Evolutionary conservation across 2,888 invertebrate genomes (phyloP).

Genomic region (Germaria angustata): DNA sequence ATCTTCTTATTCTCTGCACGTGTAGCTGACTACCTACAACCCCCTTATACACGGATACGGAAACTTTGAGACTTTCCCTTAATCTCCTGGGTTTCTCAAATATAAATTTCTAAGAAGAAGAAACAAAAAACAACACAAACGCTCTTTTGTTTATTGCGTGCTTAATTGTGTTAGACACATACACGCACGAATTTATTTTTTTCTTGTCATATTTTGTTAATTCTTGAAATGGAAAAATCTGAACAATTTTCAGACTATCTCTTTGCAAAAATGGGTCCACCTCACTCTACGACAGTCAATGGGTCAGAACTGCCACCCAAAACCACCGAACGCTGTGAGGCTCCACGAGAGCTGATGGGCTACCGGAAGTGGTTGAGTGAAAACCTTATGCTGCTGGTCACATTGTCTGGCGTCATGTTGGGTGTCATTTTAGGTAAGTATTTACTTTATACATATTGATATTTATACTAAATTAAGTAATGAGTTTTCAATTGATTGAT

Average conservation of each 20-base stretch:
- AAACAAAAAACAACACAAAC: neutral
- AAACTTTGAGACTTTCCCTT: constrained; percentile 7
- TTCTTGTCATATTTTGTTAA: constrained; percentile 53
- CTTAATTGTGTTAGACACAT: neutral
- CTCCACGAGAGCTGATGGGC: constrained; percentile 85
- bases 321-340: constrained; percentile 83
- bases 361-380: constrained; percentile 86
- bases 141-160: constrained; percentile 37
- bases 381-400: constrained; percentile 89
- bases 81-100: neutral
- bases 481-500: too few relatives aligned
- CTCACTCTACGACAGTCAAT: constrained; percentile 80
- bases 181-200: constrained; percentile 5
- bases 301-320: constrained; percentile 81
- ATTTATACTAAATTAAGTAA: too few relatives aligned
- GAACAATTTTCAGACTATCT: constrained; percentile 89
- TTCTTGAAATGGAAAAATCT: constrained; percentile 82
- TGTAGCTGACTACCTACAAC: constrained; percentile 50
- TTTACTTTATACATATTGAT: neutral
- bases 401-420: constrained; percentile 88
- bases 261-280: constrained; percentile 89
- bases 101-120: neutral
- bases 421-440: constrained; percentile 87
- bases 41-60: constrained; percentile 40
- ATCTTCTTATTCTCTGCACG: constrained; percentile 16